These are phyloP conservation scores for Chloromyia formosa DNA, from an alignment of 2,888 invertebrate genomes.

Conservation along the genomic window DNA sequence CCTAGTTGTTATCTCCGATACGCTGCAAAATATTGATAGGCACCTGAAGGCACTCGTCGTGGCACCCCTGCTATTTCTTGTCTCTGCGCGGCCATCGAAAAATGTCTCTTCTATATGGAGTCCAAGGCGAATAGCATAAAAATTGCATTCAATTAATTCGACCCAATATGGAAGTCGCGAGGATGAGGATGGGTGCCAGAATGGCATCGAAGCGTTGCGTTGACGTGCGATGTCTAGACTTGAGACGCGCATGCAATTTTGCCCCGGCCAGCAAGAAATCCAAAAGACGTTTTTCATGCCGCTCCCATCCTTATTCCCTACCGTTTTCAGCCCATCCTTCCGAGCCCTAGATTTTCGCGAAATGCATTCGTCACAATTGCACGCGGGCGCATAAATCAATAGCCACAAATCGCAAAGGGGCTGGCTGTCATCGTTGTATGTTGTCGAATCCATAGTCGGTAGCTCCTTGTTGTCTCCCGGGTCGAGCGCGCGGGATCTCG, in stretches of 20 bases:
- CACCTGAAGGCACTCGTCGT: constrained; percentile 38
- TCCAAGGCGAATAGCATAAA: constrained; percentile 32
- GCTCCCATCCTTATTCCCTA: constrained; percentile 6
- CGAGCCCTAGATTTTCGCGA: constrained; percentile 6
- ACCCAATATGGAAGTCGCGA: constrained; percentile 38
- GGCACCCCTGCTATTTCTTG: constrained; percentile 39
- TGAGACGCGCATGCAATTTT: constrained; percentile 42
- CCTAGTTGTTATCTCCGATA: neutral
- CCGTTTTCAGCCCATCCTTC: neutral
- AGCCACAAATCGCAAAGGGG: constrained; percentile 27
- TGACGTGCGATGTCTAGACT: constrained; percentile 42
- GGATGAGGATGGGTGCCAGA: constrained; percentile 29
- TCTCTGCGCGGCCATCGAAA: neutral
- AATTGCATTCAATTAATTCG: constrained; percentile 43
- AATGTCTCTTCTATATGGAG: constrained; percentile 13
- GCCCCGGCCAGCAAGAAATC: neutral
- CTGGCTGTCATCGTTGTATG: constrained; percentile 35
- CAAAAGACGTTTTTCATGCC: constrained; percentile 29
- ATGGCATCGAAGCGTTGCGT: constrained; percentile 37
- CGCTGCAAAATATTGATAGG: constrained; percentile 28
- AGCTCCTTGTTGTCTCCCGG: constrained; percentile 4
- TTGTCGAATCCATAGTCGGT: neutral
- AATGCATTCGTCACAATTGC: constrained; percentile 40
- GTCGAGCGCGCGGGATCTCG: neutral
- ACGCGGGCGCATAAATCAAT: constrained; percentile 44